Evolutionary conservation across 2,888 invertebrate species (phyloP).

Genomic region (Paralinhomoeus sp.): DNA sequence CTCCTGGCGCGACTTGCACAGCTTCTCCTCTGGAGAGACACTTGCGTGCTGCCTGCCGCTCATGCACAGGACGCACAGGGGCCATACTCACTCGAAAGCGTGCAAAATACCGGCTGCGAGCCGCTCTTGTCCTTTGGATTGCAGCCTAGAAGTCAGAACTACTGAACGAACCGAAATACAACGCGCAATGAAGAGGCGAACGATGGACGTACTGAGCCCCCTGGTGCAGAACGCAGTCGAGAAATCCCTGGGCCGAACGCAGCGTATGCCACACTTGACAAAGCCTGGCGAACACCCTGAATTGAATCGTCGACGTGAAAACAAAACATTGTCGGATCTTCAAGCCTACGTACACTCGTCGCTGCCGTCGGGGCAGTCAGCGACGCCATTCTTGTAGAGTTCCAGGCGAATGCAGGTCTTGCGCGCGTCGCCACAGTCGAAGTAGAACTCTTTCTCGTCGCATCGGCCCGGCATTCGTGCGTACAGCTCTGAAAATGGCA

Average conservation of each 20-base stretch:
- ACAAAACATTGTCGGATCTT: too few relatives aligned
- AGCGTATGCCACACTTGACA: background rate
- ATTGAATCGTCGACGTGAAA: too few relatives aligned
- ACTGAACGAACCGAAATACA: too few relatives aligned
- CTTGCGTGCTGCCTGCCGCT: background rate
- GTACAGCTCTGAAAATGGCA: too few relatives aligned
- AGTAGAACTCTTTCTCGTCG: too few relatives aligned
- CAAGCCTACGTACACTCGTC: too few relatives aligned
- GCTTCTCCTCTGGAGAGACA: conserved; percentile 14
- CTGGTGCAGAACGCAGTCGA: background rate
- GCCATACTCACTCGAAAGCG: background rate
- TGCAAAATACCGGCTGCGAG: background rate
- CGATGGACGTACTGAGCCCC: background rate
- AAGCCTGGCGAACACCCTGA: background rate
- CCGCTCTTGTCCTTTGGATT: background rate
- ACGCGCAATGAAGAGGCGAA: too few relatives aligned
- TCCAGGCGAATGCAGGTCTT: background rate
- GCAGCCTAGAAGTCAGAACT: too few relatives aligned
- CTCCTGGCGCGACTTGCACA: conserved; percentile 15
- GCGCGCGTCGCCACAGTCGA: background rate
- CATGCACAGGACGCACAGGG: background rate
- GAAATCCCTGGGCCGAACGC: background rate
- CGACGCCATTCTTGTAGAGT: background rate
- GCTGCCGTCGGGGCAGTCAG: background rate
- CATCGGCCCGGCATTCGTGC: too few relatives aligned